A percentile compares a stretch with the other conserved stretches of the same genome.
phyloP scores from a whole-genome alignment of 2,888 invertebrate genomes.

The Quadroppia sp. region DNA sequence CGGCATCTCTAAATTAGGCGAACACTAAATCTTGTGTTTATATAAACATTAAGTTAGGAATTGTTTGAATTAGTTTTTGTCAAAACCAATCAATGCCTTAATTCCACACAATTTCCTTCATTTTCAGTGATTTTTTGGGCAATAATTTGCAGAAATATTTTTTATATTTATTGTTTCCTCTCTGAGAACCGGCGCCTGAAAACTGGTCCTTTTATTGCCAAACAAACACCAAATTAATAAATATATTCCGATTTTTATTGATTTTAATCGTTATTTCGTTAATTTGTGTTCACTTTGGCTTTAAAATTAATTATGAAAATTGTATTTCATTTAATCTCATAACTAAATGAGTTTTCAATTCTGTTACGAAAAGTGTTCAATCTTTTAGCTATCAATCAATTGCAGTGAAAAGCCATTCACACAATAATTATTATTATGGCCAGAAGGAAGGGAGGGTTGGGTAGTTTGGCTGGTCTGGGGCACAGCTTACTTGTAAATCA shows the following conservation, averaged over 20 bases:
- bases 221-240: not conserved
- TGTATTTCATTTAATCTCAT: not conserved
- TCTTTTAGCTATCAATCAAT: not conserved
- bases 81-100: not conserved
- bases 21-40: slow-evolving; percentile 13
- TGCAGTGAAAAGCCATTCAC: not conserved
- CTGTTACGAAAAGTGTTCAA: not conserved
- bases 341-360: not conserved
- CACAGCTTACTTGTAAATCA: slow-evolving; percentile 11
- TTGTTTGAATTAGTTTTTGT: slow-evolving; percentile 17
- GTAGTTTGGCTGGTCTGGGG: slow-evolving; percentile 26
- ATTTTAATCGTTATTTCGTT: not conserved
- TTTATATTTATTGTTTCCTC: slow-evolving; percentile 13
- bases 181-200: not conserved
- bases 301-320: not conserved
- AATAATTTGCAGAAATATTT: not conserved
- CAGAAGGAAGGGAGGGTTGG: not conserved
- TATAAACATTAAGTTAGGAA: slow-evolving; percentile 21
- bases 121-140: not conserved
- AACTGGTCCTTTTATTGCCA: not conserved
- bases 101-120: slow-evolving; percentile 5
- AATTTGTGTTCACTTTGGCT: not conserved
- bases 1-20: slow-evolving; percentile 6
- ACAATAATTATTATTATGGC: slow-evolving; percentile 13
- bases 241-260: slow-evolving; percentile 13